These are phyloP conservation scores for Campoplex nolae DNA, from an alignment of 2,888 invertebrate genomes.

Conservation along the genomic window DNA sequence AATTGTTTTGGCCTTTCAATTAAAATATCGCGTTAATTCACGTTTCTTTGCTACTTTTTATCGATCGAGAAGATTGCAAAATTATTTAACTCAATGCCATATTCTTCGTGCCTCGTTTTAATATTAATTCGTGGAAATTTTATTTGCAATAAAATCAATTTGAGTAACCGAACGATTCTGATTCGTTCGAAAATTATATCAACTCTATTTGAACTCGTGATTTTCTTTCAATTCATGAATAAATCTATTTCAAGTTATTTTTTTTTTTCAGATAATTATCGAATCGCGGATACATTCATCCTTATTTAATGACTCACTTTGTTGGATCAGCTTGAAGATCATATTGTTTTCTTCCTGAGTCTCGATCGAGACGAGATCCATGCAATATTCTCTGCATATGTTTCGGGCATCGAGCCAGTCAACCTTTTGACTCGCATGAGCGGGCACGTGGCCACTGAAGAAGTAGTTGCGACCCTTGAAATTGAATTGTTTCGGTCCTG, in stretches of 20 bases:
- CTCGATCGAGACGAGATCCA: conserved; percentile 96
- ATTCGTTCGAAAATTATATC: not conserved
- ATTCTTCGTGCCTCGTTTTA: not conserved
- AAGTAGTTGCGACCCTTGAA: conserved; percentile 95
- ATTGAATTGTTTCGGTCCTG: conserved; percentile 96
- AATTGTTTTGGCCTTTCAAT: not conserved
- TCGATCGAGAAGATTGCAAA: not conserved
- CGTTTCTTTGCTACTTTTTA: not conserved
- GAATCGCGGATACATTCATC: too few relatives aligned
- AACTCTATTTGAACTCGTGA: not conserved
- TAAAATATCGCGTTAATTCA: not conserved
- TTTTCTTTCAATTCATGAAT: not conserved
- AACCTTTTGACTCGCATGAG: conserved; percentile 91
- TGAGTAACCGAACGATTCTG: not conserved
- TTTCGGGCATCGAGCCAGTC: conserved; percentile 97
- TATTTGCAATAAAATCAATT: not conserved
- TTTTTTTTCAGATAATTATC: not conserved
- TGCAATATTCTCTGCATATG: conserved; percentile 96
- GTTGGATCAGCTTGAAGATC: conserved; percentile 94
- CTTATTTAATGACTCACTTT: conserved; percentile 87
- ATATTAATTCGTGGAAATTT: not conserved
- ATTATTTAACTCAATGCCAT: not conserved
- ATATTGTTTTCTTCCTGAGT: conserved; percentile 96
- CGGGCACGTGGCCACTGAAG: conserved; percentile 93
- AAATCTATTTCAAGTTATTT: not conserved